phyloP scores from a whole-genome alignment of 2,797 vertebrate species.

The Psittacula echo region DNA sequence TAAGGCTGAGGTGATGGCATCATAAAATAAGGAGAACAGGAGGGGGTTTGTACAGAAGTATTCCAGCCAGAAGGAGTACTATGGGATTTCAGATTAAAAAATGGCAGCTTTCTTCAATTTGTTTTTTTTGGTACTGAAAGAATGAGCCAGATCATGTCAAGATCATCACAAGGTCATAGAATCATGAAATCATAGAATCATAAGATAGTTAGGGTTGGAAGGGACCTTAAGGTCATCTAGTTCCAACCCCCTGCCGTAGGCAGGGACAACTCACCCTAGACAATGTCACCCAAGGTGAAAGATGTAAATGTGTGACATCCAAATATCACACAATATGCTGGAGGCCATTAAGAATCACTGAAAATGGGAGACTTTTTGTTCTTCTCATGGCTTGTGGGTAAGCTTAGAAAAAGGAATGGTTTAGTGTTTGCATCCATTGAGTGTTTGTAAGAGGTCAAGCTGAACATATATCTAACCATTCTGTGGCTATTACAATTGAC shows the following conservation, averaged over 20 bases:
- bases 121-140: background rate
- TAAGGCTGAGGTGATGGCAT: background rate
- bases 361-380: background rate
- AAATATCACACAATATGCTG: background rate
- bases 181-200: background rate
- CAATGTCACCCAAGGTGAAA: background rate
- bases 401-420: background rate
- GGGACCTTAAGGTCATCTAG: background rate
- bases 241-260: background rate
- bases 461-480: background rate
- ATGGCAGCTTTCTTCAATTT: background rate
- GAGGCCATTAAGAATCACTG: background rate
- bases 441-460: background rate
- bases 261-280: background rate
- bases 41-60: background rate
- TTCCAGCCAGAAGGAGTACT: background rate
- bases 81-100: background rate
- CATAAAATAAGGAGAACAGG: rapidly evolving
- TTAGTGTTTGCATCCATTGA: background rate
- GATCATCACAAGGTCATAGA: background rate
- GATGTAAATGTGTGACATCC: background rate
- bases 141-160: background rate
- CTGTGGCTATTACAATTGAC: background rate
- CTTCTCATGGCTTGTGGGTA: background rate
- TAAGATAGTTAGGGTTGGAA: background rate